Evolutionary conservation across 23 tunicate species (phyloP).

Genomic region (Oikopleura vanhoeffeni): DNA sequence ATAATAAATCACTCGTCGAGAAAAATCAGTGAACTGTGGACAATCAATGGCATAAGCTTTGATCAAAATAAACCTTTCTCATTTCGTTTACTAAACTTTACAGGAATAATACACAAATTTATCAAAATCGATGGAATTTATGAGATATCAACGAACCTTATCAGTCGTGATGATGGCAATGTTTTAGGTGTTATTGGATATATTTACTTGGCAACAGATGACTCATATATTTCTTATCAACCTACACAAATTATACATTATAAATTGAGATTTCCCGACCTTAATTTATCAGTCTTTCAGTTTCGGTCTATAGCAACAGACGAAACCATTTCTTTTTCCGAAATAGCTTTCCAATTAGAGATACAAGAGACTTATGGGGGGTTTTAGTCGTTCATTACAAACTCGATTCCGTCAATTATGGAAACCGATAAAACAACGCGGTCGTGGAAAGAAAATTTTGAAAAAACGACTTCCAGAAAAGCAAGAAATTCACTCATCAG

Average conservation of each 20-base stretch:
- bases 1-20: not conserved
- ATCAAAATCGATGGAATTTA: not conserved
- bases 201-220: not conserved
- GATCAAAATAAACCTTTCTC: too few species aligned
- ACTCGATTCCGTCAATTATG: not conserved
- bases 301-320: not conserved
- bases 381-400: not conserved
- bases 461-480: not conserved
- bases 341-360: not conserved
- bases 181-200: not conserved
- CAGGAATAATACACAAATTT: not conserved
- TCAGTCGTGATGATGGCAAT: not conserved
- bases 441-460: not conserved
- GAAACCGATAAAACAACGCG: not conserved
- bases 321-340: not conserved
- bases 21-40: too few species aligned
- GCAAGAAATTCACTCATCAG: not conserved
- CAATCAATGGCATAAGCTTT: too few species aligned
- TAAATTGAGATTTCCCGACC: not conserved
- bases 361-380: not conserved
- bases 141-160: not conserved
- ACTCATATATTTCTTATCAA: not conserved
- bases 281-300: not conserved
- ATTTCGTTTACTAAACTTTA: too few species aligned
- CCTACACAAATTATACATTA: not conserved